A percentile compares a stretch with the other conserved stretches of the same genome.
Evolutionary conservation across 2,797 vertebrate species (phyloP).

Genomic region (Ataeniobius toweri): DNA sequence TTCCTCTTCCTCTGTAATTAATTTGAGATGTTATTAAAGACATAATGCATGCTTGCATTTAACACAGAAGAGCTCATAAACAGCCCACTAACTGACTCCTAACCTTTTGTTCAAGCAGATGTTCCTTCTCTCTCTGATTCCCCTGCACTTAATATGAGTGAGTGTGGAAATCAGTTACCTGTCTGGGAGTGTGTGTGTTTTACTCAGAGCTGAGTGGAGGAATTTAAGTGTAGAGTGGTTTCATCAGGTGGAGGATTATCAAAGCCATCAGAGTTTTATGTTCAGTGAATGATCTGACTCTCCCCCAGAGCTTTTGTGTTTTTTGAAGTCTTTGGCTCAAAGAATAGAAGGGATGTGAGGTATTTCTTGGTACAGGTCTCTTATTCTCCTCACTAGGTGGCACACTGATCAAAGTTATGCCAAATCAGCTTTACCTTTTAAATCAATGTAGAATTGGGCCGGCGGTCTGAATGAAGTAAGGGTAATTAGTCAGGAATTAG

Average conservation of each 20-base stretch:
- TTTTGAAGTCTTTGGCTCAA: conserved; percentile 49
- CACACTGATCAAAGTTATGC: conserved; percentile 68
- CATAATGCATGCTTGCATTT: neutral
- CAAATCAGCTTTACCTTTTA: conserved; percentile 21
- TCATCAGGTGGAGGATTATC: conserved; percentile 60
- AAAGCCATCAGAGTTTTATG: conserved; percentile 64
- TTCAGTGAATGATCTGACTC: conserved; percentile 40
- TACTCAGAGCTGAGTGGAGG: conserved; percentile 22
- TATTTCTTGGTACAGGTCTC: conserved; percentile 35
- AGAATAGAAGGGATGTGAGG: conserved; percentile 36
- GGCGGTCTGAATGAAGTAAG: conserved; percentile 18
- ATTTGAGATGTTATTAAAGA: conserved; percentile 13
- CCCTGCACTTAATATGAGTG: conserved; percentile 21
- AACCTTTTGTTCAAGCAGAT: conserved; percentile 21
- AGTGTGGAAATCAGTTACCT: conserved; percentile 35
- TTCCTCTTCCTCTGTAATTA: conserved; percentile 10
- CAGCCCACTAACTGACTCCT: conserved; percentile 8
- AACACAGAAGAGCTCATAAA: conserved; percentile 3
- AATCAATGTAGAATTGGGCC: neutral
- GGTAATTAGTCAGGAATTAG: conserved; percentile 18
- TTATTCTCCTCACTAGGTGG: conserved; percentile 66
- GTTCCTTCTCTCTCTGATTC: conserved; percentile 5
- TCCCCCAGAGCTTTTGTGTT: conserved; percentile 47
- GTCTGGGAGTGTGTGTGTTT: neutral
- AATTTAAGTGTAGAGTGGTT: conserved; percentile 32